phyloP scores from a whole-genome alignment of 1,140 invertebrate species.

The Metaphire vulgaris region DNA sequence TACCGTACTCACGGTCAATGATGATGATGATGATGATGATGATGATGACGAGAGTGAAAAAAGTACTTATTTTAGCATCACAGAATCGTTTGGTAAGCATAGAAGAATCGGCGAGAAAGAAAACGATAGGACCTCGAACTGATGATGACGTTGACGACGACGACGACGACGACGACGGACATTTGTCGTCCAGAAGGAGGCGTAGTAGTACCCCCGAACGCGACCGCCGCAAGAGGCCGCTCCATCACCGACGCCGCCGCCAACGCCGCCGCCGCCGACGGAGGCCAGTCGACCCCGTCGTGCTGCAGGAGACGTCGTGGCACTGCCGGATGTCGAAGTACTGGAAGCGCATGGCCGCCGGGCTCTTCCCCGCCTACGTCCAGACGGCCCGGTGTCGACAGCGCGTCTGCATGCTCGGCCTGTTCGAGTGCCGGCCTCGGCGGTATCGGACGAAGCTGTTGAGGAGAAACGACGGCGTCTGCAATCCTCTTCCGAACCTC shows the following conservation, averaged over 20 bases:
- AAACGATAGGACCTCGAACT: neutral
- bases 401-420: slow-evolving; percentile 13
- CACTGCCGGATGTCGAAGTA: slow-evolving; percentile 1
- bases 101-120: neutral
- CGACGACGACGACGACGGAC: neutral
- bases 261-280: neutral
- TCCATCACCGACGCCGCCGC: neutral
- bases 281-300: neutral
- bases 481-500: slow-evolving; percentile 14
- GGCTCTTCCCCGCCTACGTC: slow-evolving; percentile 18
- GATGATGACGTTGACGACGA: neutral
- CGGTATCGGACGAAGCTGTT: slow-evolving; percentile 12
- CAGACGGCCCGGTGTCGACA: slow-evolving; percentile 14
- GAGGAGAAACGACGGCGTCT: neutral
- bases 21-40: too few relatives aligned
- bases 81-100: too few relatives aligned
- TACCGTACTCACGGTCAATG: neutral
- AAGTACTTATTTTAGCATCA: too few relatives aligned
- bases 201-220: neutral
- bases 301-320: slow-evolving; percentile 1
- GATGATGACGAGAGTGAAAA: neutral
- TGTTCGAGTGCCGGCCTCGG: slow-evolving; percentile 12
- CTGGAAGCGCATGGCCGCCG: slow-evolving; percentile 16
- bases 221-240: neutral
- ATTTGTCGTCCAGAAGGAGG: neutral